Evolutionary conservation across 1,140 invertebrate species (phyloP).

Genomic region (Caerostris extrusa): DNA sequence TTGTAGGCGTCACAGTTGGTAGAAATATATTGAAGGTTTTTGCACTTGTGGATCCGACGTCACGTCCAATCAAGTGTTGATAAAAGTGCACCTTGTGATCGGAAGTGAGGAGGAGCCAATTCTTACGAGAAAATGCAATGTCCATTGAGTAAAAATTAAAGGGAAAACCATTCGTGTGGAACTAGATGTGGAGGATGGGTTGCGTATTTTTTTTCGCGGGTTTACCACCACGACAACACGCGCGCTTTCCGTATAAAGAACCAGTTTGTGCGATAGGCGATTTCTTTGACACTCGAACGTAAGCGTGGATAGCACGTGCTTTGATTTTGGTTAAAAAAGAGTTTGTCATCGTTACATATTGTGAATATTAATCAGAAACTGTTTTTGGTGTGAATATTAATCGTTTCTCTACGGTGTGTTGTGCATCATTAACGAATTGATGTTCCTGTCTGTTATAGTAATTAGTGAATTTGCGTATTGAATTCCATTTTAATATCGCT

Average conservation of each 20-base stretch:
- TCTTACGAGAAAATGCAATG: constrained; percentile 53
- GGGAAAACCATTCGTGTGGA: constrained; percentile 71
- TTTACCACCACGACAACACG: constrained; percentile 28
- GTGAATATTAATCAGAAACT: not conserved
- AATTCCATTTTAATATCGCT: not conserved
- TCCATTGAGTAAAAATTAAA: constrained; percentile 68
- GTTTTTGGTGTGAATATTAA: not conserved
- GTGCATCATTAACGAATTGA: not conserved
- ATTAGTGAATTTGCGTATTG: not conserved
- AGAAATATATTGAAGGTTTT: constrained; percentile 20
- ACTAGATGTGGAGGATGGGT: constrained; percentile 19
- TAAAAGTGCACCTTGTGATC: constrained; percentile 58
- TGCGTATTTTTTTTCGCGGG: constrained; percentile 41
- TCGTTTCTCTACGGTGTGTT: not conserved
- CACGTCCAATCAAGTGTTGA: constrained; percentile 63
- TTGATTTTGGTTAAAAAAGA: not conserved
- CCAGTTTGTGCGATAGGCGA: not conserved
- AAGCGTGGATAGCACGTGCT: not conserved
- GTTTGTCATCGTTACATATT: not conserved
- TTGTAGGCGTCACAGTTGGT: constrained; percentile 51
- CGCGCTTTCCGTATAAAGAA: constrained; percentile 46
- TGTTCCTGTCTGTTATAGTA: not conserved
- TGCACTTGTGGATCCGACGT: not conserved
- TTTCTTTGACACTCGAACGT: not conserved
- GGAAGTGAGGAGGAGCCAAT: constrained; percentile 68